A percentile compares a stretch with the other conserved stretches of the same genome.
These are phyloP conservation scores for Baronia brevicornis DNA, from an alignment of 2,888 invertebrate genomes.

Conservation along the genomic window DNA sequence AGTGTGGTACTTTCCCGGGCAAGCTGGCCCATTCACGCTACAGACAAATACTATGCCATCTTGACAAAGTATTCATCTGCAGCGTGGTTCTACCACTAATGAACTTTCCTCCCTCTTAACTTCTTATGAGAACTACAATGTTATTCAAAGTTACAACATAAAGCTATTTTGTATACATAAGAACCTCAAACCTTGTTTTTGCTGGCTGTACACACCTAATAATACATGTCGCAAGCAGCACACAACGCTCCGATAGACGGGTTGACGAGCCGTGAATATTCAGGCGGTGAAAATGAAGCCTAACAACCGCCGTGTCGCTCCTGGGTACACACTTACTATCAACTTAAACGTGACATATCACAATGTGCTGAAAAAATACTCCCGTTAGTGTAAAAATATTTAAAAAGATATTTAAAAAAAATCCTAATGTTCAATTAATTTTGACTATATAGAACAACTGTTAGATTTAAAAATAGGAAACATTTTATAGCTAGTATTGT, in stretches of 20 bases:
- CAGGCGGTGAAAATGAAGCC: constrained; percentile 26
- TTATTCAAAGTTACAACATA: neutral
- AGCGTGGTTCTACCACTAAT: no score
- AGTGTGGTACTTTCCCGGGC: no score
- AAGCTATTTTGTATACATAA: neutral
- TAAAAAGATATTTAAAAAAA: neutral
- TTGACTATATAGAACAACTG: no score
- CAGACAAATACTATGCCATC: no score
- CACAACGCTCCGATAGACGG: constrained; percentile 23
- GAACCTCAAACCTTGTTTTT: constrained; percentile 15
- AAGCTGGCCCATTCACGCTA: no score
- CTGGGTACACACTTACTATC: neutral
- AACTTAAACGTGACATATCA: constrained; percentile 2
- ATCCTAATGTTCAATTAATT: neutral
- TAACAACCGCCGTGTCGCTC: constrained; percentile 2
- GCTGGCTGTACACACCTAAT: constrained; percentile 24
- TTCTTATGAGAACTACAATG: no score
- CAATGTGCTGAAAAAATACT: neutral
- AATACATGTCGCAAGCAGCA: constrained; percentile 27
- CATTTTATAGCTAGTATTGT: no score
- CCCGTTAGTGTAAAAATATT: no score
- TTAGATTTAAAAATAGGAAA: no score
- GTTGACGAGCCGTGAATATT: constrained; percentile 29
- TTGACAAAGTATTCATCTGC: no score
- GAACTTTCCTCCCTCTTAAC: no score